Evolutionary conservation across 2,888 invertebrate genomes (phyloP), one percentile per base, ranked within the genome.

Genomic region (Bellardia bayeri): DNA sequence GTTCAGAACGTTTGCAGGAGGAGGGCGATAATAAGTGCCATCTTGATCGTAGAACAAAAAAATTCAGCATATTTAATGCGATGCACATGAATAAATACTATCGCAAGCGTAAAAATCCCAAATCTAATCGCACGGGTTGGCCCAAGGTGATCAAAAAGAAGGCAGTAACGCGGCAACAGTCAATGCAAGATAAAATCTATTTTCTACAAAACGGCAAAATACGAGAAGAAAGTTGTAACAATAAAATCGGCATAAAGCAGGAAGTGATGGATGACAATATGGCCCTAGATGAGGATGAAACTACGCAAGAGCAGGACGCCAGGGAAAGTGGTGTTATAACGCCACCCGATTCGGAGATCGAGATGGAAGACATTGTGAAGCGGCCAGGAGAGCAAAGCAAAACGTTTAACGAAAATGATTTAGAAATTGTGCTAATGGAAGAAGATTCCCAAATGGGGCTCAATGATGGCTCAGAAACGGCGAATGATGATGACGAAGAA

Each of bases 51-150:
- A 89, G 89, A 9, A 85, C 88, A 9, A 90, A 89, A 68, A 75
- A 76, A 14, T 87, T 90, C 61, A 90, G 91, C 56, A 84, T 91
- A 51, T 91, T 91, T 69, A 91, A 89, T 81, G 89, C 91, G 8
- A 85, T 89, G n/a, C 88, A 90, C 58, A 80, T 91, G 74, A 90
- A 90, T 54, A 91, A 88, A 69, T 92, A 91, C 76, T 92, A 92
- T 78, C 91, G 92, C 0, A 92, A 92, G 66, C 91, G 93, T n/a
- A 93, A 93, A 89, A 92, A 90, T 83, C 90, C 91, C 2, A 96
- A 96, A 93, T 96, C 96, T 92, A 97, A 97, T 93, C 94, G 95
- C 86, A 97, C 97, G 0, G 97, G 97, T 9, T 97, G 97, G 97
- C 97, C 97, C 94, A 94, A 92, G 95, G 95, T 90, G 0, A 91